Percentiles rank a stretch among this genome's conserved stretches.
Conservation (phyloP, 2,113 vertebrate species). For the Stegostoma tigrinum region DNA sequence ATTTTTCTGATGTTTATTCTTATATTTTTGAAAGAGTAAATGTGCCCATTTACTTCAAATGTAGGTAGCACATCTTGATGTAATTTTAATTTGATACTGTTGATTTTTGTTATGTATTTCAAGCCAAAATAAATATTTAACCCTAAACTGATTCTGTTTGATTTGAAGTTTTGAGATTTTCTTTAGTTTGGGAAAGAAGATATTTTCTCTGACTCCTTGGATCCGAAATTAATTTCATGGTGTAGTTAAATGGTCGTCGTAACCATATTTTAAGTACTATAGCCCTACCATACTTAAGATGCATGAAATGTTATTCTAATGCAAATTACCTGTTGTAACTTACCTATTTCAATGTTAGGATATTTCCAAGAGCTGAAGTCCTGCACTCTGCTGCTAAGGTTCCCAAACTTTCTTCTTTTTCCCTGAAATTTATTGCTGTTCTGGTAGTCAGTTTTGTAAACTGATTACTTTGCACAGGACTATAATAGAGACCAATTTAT, state of each 20-base stretch:
- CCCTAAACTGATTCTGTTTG: neutral
- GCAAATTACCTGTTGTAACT: neutral
- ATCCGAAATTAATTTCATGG: neutral
- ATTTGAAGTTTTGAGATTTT: neutral
- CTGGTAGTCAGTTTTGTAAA: neutral
- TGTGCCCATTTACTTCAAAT: neutral
- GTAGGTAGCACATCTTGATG: neutral
- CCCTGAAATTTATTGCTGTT: neutral
- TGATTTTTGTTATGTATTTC: neutral
- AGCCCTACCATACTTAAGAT: neutral
- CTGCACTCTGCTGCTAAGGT: neutral
- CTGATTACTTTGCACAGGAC: neutral
- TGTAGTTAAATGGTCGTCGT: neutral
- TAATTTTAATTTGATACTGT: neutral
- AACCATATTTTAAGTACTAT: neutral
- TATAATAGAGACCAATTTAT: neutral
- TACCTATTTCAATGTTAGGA: neutral
- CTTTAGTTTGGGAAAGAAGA: neutral
- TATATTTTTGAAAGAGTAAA: neutral
- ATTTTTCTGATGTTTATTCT: neutral
- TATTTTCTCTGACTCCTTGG: neutral
- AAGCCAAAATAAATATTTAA: neutral
- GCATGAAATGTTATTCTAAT: neutral
- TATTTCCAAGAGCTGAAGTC: neutral
- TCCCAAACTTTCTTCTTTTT: neutral